phyloP scores from a whole-genome alignment of 2,888 invertebrate species.

The Melipona beecheii region DNA sequence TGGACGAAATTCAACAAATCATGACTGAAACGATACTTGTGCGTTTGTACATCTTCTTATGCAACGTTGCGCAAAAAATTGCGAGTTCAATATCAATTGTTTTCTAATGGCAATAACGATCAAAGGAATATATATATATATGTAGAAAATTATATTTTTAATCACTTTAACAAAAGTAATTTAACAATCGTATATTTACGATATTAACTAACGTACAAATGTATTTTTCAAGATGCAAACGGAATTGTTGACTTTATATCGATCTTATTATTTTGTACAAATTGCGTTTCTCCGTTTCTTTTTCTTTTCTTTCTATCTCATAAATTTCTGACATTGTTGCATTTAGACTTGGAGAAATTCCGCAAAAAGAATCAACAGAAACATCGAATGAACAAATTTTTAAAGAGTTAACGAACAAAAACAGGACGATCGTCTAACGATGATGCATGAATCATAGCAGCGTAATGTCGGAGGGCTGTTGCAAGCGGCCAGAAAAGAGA shows the following conservation, averaged over 20 bases:
- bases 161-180: too few species aligned
- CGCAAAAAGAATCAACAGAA: too few species aligned
- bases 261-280: background rate
- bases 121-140: too few species aligned
- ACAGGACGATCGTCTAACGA: constrained; percentile 45
- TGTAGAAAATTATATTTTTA: too few species aligned
- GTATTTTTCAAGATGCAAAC: background rate
- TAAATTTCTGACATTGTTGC: background rate
- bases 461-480: constrained; percentile 30
- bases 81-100: background rate
- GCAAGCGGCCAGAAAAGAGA: constrained; percentile 56
- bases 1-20: background rate
- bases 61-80: background rate
- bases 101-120: too few species aligned
- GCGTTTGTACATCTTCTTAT: background rate
- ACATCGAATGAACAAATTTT: background rate
- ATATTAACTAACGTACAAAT: background rate
- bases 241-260: background rate
- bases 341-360: too few species aligned
- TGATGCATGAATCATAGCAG: constrained; percentile 53
- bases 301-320: background rate
- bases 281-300: background rate
- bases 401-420: constrained; percentile 9
- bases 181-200: too few species aligned
- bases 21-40: background rate